Base-by-base conservation (phyloP, 2,888 invertebrate species). In the Lutraria lutraria region DNA sequence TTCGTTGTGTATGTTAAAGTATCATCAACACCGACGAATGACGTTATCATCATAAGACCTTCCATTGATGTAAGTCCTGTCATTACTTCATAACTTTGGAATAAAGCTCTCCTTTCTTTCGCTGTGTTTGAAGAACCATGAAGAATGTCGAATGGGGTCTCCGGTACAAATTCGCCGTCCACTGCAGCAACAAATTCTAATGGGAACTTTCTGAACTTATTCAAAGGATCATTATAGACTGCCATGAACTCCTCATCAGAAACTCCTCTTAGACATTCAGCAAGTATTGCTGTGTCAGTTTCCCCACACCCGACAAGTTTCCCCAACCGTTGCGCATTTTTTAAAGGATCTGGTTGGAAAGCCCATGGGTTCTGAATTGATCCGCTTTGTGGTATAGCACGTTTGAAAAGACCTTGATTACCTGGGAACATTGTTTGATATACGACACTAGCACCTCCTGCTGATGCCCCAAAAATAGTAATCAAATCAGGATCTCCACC, bases 121-220 rank as follows among this genome's bases (percentile, higher is more conserved):
- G n/a, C n/a, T n/a, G n/a, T n/a, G n/a, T 76, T 83, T 85, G 19
- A 87, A 12, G 98, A 98, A 94, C 98, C 98, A 92, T 98, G 97
- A 96, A 99, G 97, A 97, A 98, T 97, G 88, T 98, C 56, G 29
- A 29, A 21, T 8, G 82, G 31, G 29, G 83, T 81, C 4, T 83
- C 76, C 1, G 90, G 90, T 0, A 85, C 54, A 29, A 88, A 86
- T 12, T 98, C 97, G 1, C 98, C 98, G 96, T 99, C 99, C 84
- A 99, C 98, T 21, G 98, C 98, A 0, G 99, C 99, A 0, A 98
- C 98, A 60, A 89, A 72, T 25, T 86, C 85, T 95, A 98, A 54
- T 10, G 88, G 89, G 31, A 92, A 89, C 6, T 76, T 63, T 12
- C 81, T 63, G n/a, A 84, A 83, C 1, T 52, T 80, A n/a, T 88